Conservation (phyloP, 2,797 vertebrate species). For the Mormyrus hasselquistii region DNA sequence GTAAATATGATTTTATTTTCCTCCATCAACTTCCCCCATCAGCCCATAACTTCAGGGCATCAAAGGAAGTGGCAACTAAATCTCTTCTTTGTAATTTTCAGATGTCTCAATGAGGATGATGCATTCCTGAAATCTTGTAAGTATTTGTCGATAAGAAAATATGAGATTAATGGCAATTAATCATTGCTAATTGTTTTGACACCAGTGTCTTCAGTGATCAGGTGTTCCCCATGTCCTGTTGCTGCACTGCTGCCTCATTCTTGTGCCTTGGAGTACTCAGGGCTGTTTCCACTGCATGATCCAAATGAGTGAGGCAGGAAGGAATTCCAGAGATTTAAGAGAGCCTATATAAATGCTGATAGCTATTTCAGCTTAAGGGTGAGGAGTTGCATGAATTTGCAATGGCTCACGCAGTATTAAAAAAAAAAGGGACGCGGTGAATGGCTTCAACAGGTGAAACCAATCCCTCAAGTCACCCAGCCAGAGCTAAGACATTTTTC, state of each 20-base stretch:
- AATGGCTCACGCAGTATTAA: slow-evolving; percentile 55
- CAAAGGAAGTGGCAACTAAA: slow-evolving; percentile 54
- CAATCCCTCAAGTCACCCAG: slow-evolving; percentile 25
- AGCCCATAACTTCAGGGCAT: slow-evolving; percentile 57
- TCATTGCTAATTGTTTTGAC: slow-evolving; percentile 61
- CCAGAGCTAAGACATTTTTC: slow-evolving; percentile 30
- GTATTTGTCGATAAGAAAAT: slow-evolving; percentile 56
- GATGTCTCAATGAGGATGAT: slow-evolving; percentile 48
- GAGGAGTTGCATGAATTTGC: slow-evolving; percentile 56
- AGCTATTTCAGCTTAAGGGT: slow-evolving; percentile 66
- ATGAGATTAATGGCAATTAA: slow-evolving; percentile 56
- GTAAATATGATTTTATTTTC: slow-evolving; percentile 61
- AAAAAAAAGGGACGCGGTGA: slow-evolving; percentile 23
- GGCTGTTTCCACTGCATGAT: slow-evolving; percentile 62
- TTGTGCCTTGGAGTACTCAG: slow-evolving; percentile 48
- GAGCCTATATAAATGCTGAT: slow-evolving; percentile 62
- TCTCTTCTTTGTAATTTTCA: slow-evolving; percentile 56
- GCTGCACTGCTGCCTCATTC: slow-evolving; percentile 49
- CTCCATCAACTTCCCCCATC: slow-evolving; percentile 37
- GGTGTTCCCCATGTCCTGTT: slow-evolving; percentile 45
- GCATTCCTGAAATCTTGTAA: slow-evolving; percentile 63
- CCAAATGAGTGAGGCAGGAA: slow-evolving; percentile 68
- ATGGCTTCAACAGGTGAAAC: slow-evolving; percentile 31
- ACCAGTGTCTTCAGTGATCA: slow-evolving; percentile 64
- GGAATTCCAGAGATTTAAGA: slow-evolving; percentile 70